These are phyloP conservation scores for Oligia latruncula DNA, from an alignment of 2,888 invertebrate genomes.

Conservation along the genomic window DNA sequence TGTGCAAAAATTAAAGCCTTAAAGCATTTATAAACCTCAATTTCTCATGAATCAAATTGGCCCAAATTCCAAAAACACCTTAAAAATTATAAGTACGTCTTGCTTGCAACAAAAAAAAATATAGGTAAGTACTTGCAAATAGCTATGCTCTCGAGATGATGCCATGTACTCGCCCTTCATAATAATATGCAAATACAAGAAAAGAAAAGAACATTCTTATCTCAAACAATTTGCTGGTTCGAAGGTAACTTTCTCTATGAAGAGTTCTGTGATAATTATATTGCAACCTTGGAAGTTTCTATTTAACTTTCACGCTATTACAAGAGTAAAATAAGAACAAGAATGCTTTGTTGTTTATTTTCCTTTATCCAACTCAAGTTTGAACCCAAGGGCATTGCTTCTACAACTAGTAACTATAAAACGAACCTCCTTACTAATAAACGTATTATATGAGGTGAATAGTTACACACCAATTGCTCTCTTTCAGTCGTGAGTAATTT, in stretches of 20 bases:
- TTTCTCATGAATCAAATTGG: neutral
- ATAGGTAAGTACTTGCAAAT: neutral
- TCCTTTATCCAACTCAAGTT: neutral
- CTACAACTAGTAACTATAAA: neutral
- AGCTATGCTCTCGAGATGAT: neutral
- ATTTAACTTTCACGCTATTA: constrained; percentile 18
- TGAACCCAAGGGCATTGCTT: constrained; percentile 11
- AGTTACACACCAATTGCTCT: no score
- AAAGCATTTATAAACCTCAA: no score
- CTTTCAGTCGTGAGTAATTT: no score
- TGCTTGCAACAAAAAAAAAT: neutral
- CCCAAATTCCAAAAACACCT: neutral
- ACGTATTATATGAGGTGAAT: no score
- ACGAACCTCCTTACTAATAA: neutral
- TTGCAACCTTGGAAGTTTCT: constrained; percentile 13
- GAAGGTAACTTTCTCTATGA: constrained; percentile 9
- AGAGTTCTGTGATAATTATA: constrained; percentile 31
- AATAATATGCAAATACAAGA: constrained; percentile 5
- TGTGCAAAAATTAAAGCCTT: neutral
- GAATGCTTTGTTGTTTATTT: constrained; percentile 25
- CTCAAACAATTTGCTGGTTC: neutral
- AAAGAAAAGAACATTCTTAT: neutral
- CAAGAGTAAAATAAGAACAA: neutral
- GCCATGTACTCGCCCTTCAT: constrained; percentile 6
- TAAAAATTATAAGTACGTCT: neutral